Percentiles rank a stretch among this genome's conserved stretches.
Conservation (phyloP, 2,888 invertebrate species). For the Nineta flava region DNA sequence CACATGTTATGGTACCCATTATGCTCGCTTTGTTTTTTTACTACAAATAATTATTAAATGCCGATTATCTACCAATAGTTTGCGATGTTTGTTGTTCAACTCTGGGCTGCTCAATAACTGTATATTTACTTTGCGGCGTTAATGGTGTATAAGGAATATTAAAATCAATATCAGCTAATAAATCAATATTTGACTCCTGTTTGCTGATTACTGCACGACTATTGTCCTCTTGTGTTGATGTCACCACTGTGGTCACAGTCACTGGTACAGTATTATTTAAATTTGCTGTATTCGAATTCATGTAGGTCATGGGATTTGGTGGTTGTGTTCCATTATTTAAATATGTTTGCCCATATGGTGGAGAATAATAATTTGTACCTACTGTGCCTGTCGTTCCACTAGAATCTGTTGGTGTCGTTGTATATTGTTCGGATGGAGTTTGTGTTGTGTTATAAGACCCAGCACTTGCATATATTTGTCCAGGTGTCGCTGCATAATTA, state of each 20-base stretch:
- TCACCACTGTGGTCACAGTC: not conserved
- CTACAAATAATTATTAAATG: not conserved
- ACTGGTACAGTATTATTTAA: constrained; percentile 9
- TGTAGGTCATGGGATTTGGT: constrained; percentile 21
- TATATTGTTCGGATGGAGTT: constrained; percentile 29
- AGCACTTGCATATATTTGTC: constrained; percentile 30
- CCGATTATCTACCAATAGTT: not conserved
- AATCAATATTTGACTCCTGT: constrained; percentile 41
- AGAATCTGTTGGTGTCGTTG: constrained; percentile 12
- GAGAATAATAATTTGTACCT: constrained; percentile 27
- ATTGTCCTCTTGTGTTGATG: not conserved
- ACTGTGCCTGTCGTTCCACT: not conserved
- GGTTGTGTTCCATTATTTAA: constrained; percentile 1
- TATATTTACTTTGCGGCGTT: constrained; percentile 32
- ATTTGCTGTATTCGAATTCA: constrained; percentile 17
- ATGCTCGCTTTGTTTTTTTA: no score
- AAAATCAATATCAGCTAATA: constrained; percentile 63
- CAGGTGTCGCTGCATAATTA: constrained; percentile 22
- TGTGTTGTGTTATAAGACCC: constrained; percentile 31
- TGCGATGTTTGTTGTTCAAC: not conserved
- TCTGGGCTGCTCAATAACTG: constrained; percentile 6
- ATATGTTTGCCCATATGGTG: constrained; percentile 31
- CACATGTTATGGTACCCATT: no score
- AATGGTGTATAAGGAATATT: constrained; percentile 48
- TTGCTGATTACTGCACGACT: constrained; percentile 10